Base-by-base conservation (phyloP, 2,797 vertebrate genomes). In the Melanogrammus aeglefinus region DNA sequence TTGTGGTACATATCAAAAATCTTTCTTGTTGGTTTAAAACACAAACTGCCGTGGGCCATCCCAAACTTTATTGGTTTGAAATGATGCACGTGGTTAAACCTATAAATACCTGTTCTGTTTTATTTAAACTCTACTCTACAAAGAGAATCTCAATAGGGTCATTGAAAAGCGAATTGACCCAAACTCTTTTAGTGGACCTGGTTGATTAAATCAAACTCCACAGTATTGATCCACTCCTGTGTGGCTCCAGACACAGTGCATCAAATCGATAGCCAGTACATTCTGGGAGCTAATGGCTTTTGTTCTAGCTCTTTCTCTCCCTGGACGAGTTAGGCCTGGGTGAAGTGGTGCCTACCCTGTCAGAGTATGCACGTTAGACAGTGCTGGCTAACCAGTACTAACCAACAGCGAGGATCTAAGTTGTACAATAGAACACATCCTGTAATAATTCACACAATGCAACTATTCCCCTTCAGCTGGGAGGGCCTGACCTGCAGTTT, bases 311-410 rank as follows among this genome's bases (percentile, higher is more conserved):
- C 78, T 78, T 86, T 86, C 82, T 38, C 78, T 83, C 76, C 77
- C 75, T 57, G 69, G 74, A 88, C 78, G 84, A 88, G 87, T 92
- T 80, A 71, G 75, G 76, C 82, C 79, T 81, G 82, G 57, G 76
- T 79, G 72, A 73, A 75, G 73, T 77, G 78, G 79, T 66, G 75
- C 13, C 73, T 21, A 35, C 47, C 4, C 69, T 31, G 72, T 18
- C 12, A 16, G 63, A 73, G n/a, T 66, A 13, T 72, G 77, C 81
- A 85, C 18, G 36, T 82, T 78, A 39, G 41, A 80, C 86, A 57
- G 8, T 29, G 6, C 2, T 57, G 44, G 8, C 41, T 21, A 74
- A 27, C 39, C 21, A n/a, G 44, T 5, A 18, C 10, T 51, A 29
- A 16, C 44, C n/a, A 75, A 44, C 44, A 51, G 74, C 57, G 76